A percentile compares a stretch with the other conserved stretches of the same genome.
These are phyloP conservation scores for Indicator indicator DNA, from an alignment of 2,113 vertebrate genomes.

Conservation along the genomic window DNA sequence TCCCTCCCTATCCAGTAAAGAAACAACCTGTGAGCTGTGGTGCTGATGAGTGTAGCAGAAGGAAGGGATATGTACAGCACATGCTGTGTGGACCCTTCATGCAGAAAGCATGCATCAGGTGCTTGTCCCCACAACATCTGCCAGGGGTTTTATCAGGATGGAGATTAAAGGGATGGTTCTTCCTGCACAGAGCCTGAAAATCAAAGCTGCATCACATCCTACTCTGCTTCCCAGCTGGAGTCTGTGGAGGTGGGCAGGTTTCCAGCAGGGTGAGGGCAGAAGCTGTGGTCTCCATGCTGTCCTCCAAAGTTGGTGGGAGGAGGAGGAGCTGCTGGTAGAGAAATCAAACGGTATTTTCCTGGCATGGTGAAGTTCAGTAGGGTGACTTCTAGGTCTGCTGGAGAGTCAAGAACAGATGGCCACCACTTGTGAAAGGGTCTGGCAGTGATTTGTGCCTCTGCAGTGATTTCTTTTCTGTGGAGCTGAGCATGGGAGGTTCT, in stretches of 20 bases:
- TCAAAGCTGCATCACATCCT: not conserved
- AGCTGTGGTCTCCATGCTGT: not conserved
- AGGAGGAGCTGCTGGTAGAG: not conserved
- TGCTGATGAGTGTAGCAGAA: not conserved
- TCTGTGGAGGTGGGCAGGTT: not conserved
- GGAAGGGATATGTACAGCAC: not conserved
- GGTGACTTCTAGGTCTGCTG: not conserved
- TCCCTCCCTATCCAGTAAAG: not conserved
- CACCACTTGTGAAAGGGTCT: not conserved
- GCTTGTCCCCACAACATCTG: not conserved
- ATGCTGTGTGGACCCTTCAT: not conserved
- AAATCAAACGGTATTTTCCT: not conserved
- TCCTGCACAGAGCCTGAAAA: not conserved
- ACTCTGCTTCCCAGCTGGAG: not conserved
- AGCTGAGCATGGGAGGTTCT: not conserved
- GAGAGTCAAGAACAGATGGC: not conserved
- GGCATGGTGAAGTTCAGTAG: not conserved
- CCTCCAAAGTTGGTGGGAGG: not conserved
- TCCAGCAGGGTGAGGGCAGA: not conserved
- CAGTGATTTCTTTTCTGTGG: not conserved
- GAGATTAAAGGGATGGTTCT: not conserved
- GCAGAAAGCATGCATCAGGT: not conserved
- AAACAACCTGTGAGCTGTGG: not conserved
- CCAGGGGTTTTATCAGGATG: not conserved
- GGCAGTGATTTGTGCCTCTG: not conserved